Percentiles rank a stretch among this genome's conserved stretches.
Evolutionary conservation across 2,113 vertebrate genomes (phyloP).

Genomic region (Tinamus guttatus): DNA sequence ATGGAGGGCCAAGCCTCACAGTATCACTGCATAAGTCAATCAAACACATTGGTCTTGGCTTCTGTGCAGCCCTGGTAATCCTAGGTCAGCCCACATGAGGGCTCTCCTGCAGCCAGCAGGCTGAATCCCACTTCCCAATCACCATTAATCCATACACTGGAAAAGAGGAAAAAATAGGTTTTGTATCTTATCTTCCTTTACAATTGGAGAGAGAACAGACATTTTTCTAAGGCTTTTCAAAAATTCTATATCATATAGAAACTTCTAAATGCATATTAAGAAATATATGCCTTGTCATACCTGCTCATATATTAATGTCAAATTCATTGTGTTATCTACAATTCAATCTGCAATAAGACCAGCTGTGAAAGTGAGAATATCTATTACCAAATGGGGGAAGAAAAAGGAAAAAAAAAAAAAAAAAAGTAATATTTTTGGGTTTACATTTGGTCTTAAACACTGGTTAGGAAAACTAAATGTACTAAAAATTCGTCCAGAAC

Average conservation of each 20-base stretch:
- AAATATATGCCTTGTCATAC: not conserved
- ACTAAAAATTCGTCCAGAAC: not conserved
- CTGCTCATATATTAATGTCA: not conserved
- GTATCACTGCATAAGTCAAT: fast-evolving
- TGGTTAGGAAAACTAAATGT: not conserved
- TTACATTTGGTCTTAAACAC: not conserved
- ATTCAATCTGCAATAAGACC: not conserved
- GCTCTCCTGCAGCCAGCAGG: not conserved
- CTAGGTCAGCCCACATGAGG: not conserved
- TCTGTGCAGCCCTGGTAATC: not conserved
- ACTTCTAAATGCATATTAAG: not conserved
- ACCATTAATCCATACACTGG: not conserved
- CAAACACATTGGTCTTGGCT: fast-evolving
- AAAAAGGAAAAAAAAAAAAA: slow-evolving; percentile 5
- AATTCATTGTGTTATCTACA: not conserved
- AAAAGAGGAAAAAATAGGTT: not conserved
- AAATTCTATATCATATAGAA: not conserved
- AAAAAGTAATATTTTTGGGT: not conserved
- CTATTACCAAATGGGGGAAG: no score
- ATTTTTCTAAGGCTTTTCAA: not conserved
- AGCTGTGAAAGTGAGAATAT: not conserved
- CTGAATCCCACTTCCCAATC: not conserved
- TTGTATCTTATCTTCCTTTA: not conserved
- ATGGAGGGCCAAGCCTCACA: not conserved
- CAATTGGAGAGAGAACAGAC: not conserved